phyloP scores from a whole-genome alignment of 2,888 invertebrate genomes.

The Heteromyza rotundicornis region DNA sequence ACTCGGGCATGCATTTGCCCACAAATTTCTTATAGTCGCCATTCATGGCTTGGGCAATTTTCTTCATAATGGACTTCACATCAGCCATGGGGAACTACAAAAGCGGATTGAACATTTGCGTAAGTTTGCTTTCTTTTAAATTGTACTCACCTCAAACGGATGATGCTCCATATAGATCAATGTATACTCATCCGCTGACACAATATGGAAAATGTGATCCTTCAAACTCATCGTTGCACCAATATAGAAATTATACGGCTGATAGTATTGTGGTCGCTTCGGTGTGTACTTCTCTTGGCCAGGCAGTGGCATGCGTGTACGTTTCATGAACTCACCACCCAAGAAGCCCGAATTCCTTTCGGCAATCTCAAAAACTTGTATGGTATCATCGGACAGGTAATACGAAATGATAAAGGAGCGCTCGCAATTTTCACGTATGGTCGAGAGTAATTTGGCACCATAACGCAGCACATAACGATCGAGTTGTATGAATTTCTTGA shows the following conservation, averaged over 20 bases:
- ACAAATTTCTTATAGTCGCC: constrained; percentile 79
- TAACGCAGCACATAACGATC: constrained; percentile 82
- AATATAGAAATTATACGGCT: constrained; percentile 82
- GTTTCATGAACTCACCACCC: constrained; percentile 72
- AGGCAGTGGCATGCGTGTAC: constrained; percentile 75
- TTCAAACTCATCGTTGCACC: constrained; percentile 81
- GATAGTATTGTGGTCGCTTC: constrained; percentile 76
- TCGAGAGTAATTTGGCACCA: constrained; percentile 77
- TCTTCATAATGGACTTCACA: constrained; percentile 73
- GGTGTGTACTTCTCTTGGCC: constrained; percentile 75
- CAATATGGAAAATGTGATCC: constrained; percentile 78
- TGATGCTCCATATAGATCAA: constrained; percentile 85
- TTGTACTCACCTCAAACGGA: constrained; percentile 68
- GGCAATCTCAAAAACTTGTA: constrained; percentile 80
- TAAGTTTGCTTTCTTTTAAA: too few relatives aligned
- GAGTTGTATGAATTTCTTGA: constrained; percentile 79
- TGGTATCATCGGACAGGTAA: constrained; percentile 82
- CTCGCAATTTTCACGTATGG: constrained; percentile 69
- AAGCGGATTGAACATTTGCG: not conserved
- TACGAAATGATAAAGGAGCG: constrained; percentile 83
- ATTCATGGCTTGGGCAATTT: constrained; percentile 73
- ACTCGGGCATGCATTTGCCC: constrained; percentile 68
- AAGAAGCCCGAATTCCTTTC: constrained; percentile 74
- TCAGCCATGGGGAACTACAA: constrained; percentile 77
- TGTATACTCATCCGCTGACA: constrained; percentile 86